Evolutionary conservation across 2,113 vertebrate genomes (phyloP), one percentile per base, ranked within the genome.

Genomic region (Ictalurus punctatus): DNA sequence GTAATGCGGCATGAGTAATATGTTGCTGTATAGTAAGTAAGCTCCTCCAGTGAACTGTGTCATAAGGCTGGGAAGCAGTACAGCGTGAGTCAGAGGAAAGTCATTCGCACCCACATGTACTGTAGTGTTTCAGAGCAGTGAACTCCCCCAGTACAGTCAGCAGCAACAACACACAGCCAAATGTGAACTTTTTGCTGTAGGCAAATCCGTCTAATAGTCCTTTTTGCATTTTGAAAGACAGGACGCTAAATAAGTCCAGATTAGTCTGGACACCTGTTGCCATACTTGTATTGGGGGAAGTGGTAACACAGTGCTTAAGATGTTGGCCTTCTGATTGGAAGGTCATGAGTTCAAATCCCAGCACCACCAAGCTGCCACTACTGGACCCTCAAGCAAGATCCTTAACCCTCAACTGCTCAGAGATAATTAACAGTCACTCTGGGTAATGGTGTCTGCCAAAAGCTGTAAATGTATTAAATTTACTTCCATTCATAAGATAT

Each of bases 51-150:
- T 76, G 84, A 87, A 56, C 78, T 58, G 61, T 65, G 61, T 87
- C 78, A 87, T 87, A 82, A 82, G 78, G 52, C 78, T 82, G 63
- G 61, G 61, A 21, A 87, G 86, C 78, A 52, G 44, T 87, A 69
- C 0, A 30, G 76, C 1, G 4, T 86, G 87, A 90, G 76, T 88
- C 84, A 90, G 67, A 82, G 78, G 59, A 81, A 80, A 87, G 44
- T 81, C 86, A 87, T 87, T 67, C 86, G 54, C 89, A 90, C 69
- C 90, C 90, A 86, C 90, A 59, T 84, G 86, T 54, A 88, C 73
- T 86, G 86, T 63, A 88, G 34, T 52, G 84, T 71, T 85, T 78
- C 79, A 85, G 84, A 48, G 56, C 37, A 44, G 78, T 74, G 73
- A 90, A 88, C 87, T 78, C 84, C 87, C 87, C 63, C 78, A 88